A percentile compares a stretch with the other conserved stretches of the same genome.
These are phyloP conservation scores for Sardinella longiceps DNA, from an alignment of 2,797 vertebrate species.

Conservation along the genomic window DNA sequence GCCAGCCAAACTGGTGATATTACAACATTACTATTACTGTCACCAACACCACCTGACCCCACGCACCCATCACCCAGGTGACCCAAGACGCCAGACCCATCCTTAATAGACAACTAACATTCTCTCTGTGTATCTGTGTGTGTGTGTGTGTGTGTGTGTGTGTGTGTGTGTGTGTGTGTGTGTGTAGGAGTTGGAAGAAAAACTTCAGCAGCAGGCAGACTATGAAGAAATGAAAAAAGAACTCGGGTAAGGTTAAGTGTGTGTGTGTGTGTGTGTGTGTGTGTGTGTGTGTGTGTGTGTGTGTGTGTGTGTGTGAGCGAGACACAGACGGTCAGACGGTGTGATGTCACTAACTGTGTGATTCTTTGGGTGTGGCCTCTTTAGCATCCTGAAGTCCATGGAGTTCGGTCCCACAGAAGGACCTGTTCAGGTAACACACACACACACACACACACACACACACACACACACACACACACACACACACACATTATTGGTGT, in stretches of 20 bases:
- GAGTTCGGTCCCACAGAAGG: constrained; percentile 89
- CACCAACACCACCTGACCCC: too few relatives aligned
- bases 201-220: constrained; percentile 92
- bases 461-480: not conserved
- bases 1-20: too few relatives aligned
- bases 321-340: too few relatives aligned
- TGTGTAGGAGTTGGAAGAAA: constrained; percentile 93
- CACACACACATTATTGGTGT: too few relatives aligned
- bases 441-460: not conserved
- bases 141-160: not conserved
- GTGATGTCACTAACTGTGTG: not conserved
- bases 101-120: too few relatives aligned
- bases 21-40: too few relatives aligned
- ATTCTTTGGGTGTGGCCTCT: not conserved
- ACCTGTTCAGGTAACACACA: constrained; percentile 82
- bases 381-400: constrained; percentile 97
- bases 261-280: too few relatives aligned
- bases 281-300: constrained; percentile 25
- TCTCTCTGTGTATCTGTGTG: constrained; percentile 47
- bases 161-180: constrained; percentile 5
- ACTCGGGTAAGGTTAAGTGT: constrained; percentile 84
- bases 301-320: too few relatives aligned
- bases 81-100: too few relatives aligned
- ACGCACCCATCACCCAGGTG: too few relatives aligned
- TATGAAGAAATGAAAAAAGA: constrained; percentile 99